phyloP scores from a whole-genome alignment of 1,140 invertebrate species.

The Centruroides sculpturatus region DNA sequence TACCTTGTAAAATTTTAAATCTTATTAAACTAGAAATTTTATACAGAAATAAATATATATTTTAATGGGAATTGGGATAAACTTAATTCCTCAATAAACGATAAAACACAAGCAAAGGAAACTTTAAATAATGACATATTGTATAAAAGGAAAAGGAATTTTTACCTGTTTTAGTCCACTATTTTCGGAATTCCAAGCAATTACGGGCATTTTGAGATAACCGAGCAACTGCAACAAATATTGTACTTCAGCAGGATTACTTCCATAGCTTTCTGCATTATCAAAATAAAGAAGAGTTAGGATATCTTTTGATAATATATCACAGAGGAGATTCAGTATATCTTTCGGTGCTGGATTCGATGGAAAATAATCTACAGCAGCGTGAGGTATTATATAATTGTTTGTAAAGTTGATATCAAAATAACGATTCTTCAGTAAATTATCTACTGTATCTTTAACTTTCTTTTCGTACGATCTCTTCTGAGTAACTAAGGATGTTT shows the following conservation, averaged over 20 bases:
- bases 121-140: not conserved
- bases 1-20: too few relatives aligned
- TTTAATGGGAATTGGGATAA: not conserved
- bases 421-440: conserved; percentile 39
- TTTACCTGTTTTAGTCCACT: conserved; percentile 57
- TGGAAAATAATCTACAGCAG: conserved; percentile 1
- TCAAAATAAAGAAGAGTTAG: conserved; percentile 85
- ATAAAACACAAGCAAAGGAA: not conserved
- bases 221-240: conserved; percentile 83
- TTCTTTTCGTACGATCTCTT: conserved; percentile 45
- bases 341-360: conserved; percentile 54
- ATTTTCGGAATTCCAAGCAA: conserved; percentile 86
- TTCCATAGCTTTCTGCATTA: conserved; percentile 75
- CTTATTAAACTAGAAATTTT: not conserved
- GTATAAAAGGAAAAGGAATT: not conserved
- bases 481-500: conserved; percentile 47
- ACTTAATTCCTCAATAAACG: not conserved
- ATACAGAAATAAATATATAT: not conserved
- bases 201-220: conserved; percentile 70
- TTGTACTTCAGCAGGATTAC: conserved; percentile 79
- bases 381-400: conserved; percentile 3
- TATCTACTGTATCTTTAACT: conserved; percentile 40
- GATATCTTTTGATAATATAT: conserved; percentile 70
- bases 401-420: conserved; percentile 4
- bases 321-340: conserved; percentile 54